phyloP scores from a whole-genome alignment of 1,140 invertebrate genomes.

The Anastatus disparis region DNA sequence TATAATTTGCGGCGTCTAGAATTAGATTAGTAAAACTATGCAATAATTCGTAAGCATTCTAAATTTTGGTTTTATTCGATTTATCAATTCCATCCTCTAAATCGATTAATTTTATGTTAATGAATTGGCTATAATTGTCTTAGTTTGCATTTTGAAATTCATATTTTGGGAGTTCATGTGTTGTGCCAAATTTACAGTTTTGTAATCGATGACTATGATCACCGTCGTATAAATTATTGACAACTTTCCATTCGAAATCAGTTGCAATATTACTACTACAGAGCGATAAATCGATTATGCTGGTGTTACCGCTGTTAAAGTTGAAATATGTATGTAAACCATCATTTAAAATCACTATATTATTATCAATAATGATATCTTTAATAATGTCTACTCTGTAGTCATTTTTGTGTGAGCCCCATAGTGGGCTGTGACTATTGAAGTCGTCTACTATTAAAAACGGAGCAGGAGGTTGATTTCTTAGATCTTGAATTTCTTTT shows the following conservation, averaged over 20 bases:
- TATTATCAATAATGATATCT: conserved; percentile 41
- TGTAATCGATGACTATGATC: conserved; percentile 50
- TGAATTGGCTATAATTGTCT: background rate
- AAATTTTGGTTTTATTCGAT: background rate
- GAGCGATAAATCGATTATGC: conserved; percentile 48
- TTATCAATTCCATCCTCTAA: background rate
- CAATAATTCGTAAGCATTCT: background rate
- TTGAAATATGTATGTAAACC: conserved; percentile 48
- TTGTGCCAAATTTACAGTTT: conserved; percentile 36
- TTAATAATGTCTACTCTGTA: conserved; percentile 47
- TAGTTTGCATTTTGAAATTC: background rate
- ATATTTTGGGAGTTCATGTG: background rate
- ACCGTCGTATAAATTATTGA: conserved; percentile 47
- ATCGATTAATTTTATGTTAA: background rate
- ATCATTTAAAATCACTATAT: conserved; percentile 47
- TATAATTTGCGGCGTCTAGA: background rate
- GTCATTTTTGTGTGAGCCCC: conserved; percentile 49
- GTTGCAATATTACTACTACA: conserved; percentile 45
- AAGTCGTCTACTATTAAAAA: conserved; percentile 32
- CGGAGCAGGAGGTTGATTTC: conserved; percentile 36
- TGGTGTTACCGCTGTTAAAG: conserved; percentile 39
- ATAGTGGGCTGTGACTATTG: conserved; percentile 51
- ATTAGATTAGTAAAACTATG: background rate
- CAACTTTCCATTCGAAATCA: conserved; percentile 48
- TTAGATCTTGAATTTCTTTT: conserved; percentile 46